A percentile compares a stretch with the other conserved stretches of the same genome.
Evolutionary conservation across 30 jellyfish, hydroid and myxozoan species (phyloP).

Genomic region (Turritopsis rubra): DNA sequence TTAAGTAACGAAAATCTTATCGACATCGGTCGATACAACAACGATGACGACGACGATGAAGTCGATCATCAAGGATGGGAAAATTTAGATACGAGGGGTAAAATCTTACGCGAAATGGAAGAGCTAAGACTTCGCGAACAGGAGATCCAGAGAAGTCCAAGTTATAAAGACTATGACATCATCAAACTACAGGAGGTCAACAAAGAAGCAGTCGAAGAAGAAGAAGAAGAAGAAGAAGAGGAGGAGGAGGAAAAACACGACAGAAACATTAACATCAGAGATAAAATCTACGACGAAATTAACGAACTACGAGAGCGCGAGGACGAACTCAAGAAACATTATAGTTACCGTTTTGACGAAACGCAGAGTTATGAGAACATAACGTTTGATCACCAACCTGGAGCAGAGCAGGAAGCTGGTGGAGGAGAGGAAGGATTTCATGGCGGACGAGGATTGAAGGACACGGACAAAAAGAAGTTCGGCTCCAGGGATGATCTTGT

Average conservation of each 20-base stretch:
- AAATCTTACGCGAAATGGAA: slow-evolving; percentile 33
- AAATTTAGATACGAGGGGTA: slow-evolving; percentile 14
- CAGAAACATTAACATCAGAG: slow-evolving; percentile 5
- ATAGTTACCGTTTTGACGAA: slow-evolving; percentile 2
- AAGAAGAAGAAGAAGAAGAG: slow-evolving; percentile 1
- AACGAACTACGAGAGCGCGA: slow-evolving; percentile 23
- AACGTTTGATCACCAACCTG: neutral
- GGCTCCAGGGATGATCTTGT: slow-evolving; percentile 20
- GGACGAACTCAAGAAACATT: slow-evolving; percentile 18
- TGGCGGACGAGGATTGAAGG: slow-evolving; percentile 2
- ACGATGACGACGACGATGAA: slow-evolving; percentile 6
- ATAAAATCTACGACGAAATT: slow-evolving; percentile 22
- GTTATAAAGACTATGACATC: neutral
- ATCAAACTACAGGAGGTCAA: neutral
- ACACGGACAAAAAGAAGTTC: slow-evolving; percentile 14
- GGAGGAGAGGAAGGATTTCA: neutral
- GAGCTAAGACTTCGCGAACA: slow-evolving; percentile 22
- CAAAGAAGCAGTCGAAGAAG: neutral
- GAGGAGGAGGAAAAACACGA: slow-evolving; percentile 11
- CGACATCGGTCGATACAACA: neutral
- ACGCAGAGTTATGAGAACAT: neutral
- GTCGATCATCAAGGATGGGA: neutral
- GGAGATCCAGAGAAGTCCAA: neutral
- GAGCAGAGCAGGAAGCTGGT: neutral
- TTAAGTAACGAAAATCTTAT: slow-evolving; percentile 9